Evolutionary conservation across 2,888 invertebrate genomes (phyloP).

Genomic region (Silvanus unidentatus): DNA sequence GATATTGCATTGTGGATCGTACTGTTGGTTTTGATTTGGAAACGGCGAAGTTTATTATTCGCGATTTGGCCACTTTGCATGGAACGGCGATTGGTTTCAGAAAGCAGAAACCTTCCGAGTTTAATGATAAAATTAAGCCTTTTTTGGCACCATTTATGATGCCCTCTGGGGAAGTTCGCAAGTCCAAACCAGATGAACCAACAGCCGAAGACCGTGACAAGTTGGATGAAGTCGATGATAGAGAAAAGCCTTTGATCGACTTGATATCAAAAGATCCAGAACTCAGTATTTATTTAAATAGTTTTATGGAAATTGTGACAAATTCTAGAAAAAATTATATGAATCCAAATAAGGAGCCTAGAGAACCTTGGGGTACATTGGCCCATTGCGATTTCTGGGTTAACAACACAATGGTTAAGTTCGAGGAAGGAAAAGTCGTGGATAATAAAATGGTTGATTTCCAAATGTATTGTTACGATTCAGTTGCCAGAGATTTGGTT

Average conservation of each 20-base stretch:
- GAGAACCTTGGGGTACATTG: no score
- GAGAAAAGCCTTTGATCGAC: conserved; percentile 11
- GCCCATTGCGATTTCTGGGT: background rate
- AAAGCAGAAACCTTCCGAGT: conserved; percentile 39
- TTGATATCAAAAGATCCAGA: conserved; percentile 20
- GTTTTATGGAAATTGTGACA: conserved; percentile 48
- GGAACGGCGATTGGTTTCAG: conserved; percentile 51
- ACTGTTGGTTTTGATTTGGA: conserved; percentile 44
- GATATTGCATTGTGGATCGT: conserved; percentile 45
- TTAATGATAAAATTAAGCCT: conserved; percentile 36
- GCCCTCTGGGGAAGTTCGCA: background rate
- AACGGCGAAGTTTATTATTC: conserved; percentile 44
- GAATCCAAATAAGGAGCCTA: conserved; percentile 42
- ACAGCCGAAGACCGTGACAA: conserved; percentile 40
- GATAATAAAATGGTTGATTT: background rate
- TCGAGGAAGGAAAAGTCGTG: background rate
- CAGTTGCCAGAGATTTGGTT: background rate
- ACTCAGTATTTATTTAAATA: conserved; percentile 28
- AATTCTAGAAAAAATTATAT: conserved; percentile 49
- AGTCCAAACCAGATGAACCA: conserved; percentile 22
- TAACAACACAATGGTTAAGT: background rate
- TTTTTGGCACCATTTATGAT: background rate
- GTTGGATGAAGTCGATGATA: conserved; percentile 7
- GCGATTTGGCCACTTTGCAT: conserved; percentile 50
- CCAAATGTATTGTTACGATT: conserved; percentile 34